phyloP scores from a whole-genome alignment of 2,888 invertebrate genomes.

The Agrochola lota region DNA sequence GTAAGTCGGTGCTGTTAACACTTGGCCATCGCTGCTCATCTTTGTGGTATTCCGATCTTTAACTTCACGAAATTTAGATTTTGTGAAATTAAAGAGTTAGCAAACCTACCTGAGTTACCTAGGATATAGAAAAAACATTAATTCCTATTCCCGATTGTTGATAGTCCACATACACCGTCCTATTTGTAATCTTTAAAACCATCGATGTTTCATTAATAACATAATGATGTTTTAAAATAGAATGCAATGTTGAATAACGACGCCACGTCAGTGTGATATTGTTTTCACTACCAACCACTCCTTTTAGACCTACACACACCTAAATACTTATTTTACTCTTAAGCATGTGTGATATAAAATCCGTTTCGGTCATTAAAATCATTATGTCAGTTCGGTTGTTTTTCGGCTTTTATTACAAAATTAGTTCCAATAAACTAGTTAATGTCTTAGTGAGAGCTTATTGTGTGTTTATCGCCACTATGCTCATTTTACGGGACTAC shows the following conservation, averaged over 20 bases:
- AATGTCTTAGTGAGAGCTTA: not conserved
- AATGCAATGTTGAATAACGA: not conserved
- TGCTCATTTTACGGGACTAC: not conserved
- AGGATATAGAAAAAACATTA: not conserved
- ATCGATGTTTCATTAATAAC: not conserved
- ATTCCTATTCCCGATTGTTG: not conserved
- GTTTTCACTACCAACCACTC: not conserved
- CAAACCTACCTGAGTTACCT: too few relatives aligned
- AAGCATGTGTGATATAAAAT: not conserved
- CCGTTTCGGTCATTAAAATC: not conserved
- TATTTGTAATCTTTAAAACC: constrained; percentile 5
- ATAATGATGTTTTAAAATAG: not conserved
- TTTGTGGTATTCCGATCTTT: not conserved
- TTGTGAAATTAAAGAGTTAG: too few relatives aligned
- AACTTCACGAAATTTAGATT: not conserved
- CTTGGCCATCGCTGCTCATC: too few relatives aligned
- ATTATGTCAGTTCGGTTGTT: constrained; percentile 6
- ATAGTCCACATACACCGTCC: not conserved
- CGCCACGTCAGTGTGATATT: constrained; percentile 1
- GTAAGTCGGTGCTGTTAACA: too few relatives aligned
- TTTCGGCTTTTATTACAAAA: constrained; percentile 11
- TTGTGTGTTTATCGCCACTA: not conserved
- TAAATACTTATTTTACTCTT: not conserved
- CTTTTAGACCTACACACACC: too few relatives aligned
- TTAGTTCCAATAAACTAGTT: not conserved